Percentiles rank a stretch among this genome's conserved stretches.
These are phyloP conservation scores for Rattus rattus DNA, from an alignment of 2,113 vertebrate species.

Conservation along the genomic window DNA sequence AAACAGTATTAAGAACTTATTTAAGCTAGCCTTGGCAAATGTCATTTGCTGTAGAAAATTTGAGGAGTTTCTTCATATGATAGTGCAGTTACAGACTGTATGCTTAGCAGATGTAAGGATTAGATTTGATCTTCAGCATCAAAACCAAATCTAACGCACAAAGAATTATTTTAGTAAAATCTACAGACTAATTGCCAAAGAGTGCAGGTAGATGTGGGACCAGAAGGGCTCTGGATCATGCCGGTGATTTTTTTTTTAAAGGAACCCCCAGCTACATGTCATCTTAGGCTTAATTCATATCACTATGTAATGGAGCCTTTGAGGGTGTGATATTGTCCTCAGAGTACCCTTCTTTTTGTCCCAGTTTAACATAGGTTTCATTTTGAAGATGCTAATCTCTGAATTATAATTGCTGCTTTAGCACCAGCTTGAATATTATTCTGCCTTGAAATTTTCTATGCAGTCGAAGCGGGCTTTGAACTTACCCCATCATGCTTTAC, in stretches of 20 bases:
- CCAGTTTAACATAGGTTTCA: not conserved
- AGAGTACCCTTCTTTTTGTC: not conserved
- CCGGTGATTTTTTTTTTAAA: not conserved
- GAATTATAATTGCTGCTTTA: not conserved
- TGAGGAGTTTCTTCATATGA: not conserved
- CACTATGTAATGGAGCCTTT: not conserved
- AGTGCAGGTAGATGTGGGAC: too few species aligned
- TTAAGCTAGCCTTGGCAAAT: constrained; percentile 8
- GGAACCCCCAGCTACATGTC: not conserved
- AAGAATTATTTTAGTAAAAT: constrained; percentile 39
- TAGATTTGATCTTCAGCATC: not conserved
- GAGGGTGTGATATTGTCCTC: not conserved
- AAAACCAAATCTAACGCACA: not conserved
- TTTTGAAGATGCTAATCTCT: not conserved
- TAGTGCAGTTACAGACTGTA: not conserved
- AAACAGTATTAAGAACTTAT: not conserved
- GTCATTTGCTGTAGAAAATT: not conserved
- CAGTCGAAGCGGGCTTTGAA: not conserved
- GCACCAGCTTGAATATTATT: not conserved
- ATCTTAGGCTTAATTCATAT: not conserved
- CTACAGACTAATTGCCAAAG: not conserved
- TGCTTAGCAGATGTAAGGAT: not conserved
- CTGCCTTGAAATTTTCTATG: not conserved
- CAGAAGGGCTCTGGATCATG: too few species aligned
- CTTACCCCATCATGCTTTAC: not conserved